Conservation (phyloP, 2,113 vertebrate genomes). For the Myodes glareolus region DNA sequence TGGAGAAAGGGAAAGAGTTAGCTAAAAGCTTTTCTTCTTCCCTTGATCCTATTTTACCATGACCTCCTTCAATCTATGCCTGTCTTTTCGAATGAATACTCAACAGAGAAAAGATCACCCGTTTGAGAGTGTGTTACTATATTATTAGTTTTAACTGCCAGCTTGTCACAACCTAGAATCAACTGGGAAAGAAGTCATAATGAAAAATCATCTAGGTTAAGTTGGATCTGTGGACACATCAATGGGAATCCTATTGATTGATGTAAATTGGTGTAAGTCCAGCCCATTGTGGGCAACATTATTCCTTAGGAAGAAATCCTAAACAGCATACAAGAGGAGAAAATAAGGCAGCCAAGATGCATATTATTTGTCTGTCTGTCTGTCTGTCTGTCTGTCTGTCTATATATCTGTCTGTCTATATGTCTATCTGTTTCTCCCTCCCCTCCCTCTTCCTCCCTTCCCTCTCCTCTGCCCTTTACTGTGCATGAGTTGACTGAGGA, state of each 20-base stretch:
- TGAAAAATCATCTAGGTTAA: background rate
- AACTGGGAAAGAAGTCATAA: no score
- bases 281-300: background rate
- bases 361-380: background rate
- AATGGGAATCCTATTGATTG: background rate
- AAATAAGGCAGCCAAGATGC: background rate
- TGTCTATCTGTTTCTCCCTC: background rate
- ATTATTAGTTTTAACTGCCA: background rate
- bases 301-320: background rate
- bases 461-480: background rate
- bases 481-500: background rate
- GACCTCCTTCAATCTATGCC: background rate
- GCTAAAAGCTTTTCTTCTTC: background rate
- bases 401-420: accelerated
- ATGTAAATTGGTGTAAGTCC: background rate
- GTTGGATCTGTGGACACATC: background rate
- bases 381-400: background rate
- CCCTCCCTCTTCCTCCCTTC: background rate
- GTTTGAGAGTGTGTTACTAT: background rate
- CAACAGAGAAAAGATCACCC: background rate
- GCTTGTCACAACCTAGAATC: background rate
- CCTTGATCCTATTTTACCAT: background rate
- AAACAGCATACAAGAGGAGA: background rate
- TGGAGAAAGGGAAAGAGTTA: background rate
- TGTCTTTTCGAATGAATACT: background rate